Conservation (phyloP, 2,888 invertebrate species). For the Poecilobothrus nobilitatus region DNA sequence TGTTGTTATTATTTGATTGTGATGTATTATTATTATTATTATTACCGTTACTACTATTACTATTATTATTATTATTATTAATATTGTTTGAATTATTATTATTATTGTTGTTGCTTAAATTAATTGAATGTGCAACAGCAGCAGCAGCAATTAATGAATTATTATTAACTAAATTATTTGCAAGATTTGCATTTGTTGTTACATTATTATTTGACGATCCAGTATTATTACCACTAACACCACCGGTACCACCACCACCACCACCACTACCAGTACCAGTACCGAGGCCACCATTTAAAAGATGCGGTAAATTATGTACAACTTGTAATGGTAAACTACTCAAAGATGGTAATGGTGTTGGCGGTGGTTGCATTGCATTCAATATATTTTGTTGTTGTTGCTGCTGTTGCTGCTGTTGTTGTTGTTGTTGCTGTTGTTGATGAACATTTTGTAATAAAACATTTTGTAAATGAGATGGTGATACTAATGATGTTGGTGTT, state of each 20-base stretch:
- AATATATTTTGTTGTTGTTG: conserved; percentile 36
- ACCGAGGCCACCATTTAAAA: conserved; percentile 29
- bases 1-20: conserved; percentile 24
- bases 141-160: conserved; percentile 17
- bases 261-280: conserved; percentile 13
- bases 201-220: conserved; percentile 12
- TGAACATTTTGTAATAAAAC: conserved; percentile 21
- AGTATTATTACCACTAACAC: conserved; percentile 11
- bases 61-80: conserved; percentile 23
- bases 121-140: conserved; percentile 16
- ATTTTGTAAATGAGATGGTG: conserved; percentile 19
- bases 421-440: conserved; percentile 32
- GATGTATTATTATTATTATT: conserved; percentile 19
- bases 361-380: conserved; percentile 34
- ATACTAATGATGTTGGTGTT: conserved; percentile 19
- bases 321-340: conserved; percentile 41
- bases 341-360: conserved; percentile 35
- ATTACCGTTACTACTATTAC: conserved; percentile 21
- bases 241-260: conserved; percentile 1
- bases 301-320: conserved; percentile 41
- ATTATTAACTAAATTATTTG: conserved; percentile 23
- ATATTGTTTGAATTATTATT: too few species aligned
- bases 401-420: conserved; percentile 28
- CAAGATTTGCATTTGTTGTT: conserved; percentile 19
- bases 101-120: conserved; percentile 17